Percentiles rank a stretch among this genome's conserved stretches.
These are phyloP conservation scores for Anolis apletophallus DNA, from an alignment of 2,797 vertebrate genomes.

Conservation along the genomic window DNA sequence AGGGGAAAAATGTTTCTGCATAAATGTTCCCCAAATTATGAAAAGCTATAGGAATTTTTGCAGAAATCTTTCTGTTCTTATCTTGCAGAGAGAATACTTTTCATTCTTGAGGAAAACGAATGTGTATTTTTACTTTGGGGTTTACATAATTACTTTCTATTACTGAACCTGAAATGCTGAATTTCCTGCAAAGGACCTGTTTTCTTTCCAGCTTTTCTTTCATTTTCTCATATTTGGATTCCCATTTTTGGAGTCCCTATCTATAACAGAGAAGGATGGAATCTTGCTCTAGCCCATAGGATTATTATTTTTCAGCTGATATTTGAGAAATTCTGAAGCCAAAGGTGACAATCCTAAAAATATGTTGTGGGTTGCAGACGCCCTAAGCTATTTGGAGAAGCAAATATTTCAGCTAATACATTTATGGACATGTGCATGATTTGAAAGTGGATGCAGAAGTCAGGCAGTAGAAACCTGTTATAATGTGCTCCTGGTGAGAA, in stretches of 20 bases:
- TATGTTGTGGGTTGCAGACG: constrained; percentile 42
- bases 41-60: too few species aligned
- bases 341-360: constrained; percentile 12
- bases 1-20: too few species aligned
- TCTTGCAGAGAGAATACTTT: too few species aligned
- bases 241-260: neutral
- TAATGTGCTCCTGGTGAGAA: constrained; percentile 72
- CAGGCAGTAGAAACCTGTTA: constrained; percentile 54
- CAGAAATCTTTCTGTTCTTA: too few species aligned
- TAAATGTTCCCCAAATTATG: too few species aligned
- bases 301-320: neutral
- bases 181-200: neutral
- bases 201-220: neutral
- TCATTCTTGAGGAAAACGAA: too few species aligned
- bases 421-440: constrained; percentile 58
- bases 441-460: constrained; percentile 39
- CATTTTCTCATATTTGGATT: neutral
- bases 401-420: constrained; percentile 31
- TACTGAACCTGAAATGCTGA: neutral
- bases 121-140: too few species aligned
- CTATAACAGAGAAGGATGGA: neutral
- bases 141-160: neutral
- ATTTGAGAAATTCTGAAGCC: neutral
- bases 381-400: constrained; percentile 51
- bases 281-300: neutral